Evolutionary conservation across 1,140 invertebrate species (phyloP).

Genomic region (Pemphigus obesinymphae): DNA sequence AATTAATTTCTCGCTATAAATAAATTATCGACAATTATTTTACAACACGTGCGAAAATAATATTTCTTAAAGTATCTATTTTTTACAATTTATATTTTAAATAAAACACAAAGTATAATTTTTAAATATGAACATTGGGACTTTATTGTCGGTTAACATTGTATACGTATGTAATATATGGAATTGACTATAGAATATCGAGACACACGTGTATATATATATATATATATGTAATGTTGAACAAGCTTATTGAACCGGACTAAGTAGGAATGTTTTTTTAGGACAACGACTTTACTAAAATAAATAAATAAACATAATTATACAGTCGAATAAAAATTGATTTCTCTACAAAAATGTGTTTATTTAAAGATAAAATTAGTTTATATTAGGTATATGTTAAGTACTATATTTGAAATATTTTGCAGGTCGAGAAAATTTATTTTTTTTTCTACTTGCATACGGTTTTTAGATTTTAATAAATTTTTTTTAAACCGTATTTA

Average conservation of each 20-base stretch:
- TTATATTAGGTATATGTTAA: background rate
- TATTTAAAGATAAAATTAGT: background rate
- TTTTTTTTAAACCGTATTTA: background rate
- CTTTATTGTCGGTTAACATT: background rate
- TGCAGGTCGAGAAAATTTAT: background rate
- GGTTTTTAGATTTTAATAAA: too few relatives aligned
- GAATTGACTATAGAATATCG: background rate
- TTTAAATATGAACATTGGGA: background rate
- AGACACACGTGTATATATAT: background rate
- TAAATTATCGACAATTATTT: too few relatives aligned
- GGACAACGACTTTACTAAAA: slow-evolving; percentile 1
- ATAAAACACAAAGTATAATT: background rate
- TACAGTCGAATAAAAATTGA: background rate
- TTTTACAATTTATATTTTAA: background rate
- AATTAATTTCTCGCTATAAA: too few relatives aligned
- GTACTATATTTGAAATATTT: background rate
- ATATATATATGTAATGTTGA: background rate
- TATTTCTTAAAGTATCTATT: background rate
- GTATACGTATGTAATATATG: background rate
- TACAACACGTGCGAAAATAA: too few relatives aligned
- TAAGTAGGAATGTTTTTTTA: slow-evolving; percentile 1
- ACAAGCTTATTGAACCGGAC: slow-evolving; percentile 3
- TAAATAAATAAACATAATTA: slow-evolving; percentile 4
- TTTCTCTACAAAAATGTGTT: background rate
- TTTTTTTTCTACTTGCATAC: too few relatives aligned